A percentile compares a stretch with the other conserved stretches of the same genome.
Evolutionary conservation across 2,113 vertebrate genomes (phyloP).

Genomic region (Nycticorax nycticorax): DNA sequence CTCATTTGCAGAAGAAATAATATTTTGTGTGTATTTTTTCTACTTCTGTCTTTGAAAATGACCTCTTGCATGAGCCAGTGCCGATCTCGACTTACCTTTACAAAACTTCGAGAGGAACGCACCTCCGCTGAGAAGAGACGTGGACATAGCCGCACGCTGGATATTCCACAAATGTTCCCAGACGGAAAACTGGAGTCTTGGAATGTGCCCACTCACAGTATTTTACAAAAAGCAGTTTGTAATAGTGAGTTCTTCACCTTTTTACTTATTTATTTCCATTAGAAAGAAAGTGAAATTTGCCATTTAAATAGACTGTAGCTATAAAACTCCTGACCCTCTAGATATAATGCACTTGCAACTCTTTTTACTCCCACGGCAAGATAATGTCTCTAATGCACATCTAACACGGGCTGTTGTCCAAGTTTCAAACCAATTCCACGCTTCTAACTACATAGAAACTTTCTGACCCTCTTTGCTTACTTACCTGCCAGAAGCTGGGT

Average conservation of each 20-base stretch:
- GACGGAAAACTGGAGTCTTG: neutral
- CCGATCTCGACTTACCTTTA: accelerated
- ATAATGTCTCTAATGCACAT: neutral
- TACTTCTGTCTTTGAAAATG: neutral
- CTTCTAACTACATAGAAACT: neutral
- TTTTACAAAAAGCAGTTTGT: neutral
- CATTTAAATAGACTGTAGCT: neutral
- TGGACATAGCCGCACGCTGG: accelerated
- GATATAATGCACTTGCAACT: neutral
- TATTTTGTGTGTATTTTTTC: neutral
- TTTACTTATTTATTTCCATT: neutral
- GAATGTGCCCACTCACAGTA: neutral
- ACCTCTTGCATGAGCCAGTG: neutral
- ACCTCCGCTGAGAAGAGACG: neutral
- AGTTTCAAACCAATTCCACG: neutral
- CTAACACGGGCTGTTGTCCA: neutral
- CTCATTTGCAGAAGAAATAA: neutral
- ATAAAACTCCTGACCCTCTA: neutral
- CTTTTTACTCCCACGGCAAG: neutral
- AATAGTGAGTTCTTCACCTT: neutral
- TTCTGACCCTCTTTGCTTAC: neutral
- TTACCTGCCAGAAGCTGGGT: neutral
- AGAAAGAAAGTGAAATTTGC: neutral
- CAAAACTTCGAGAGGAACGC: neutral
- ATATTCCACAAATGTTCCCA: neutral